These are phyloP conservation scores for Microcebus tavaratra DNA, from an alignment of 2,113 vertebrate genomes.

Conservation along the genomic window DNA sequence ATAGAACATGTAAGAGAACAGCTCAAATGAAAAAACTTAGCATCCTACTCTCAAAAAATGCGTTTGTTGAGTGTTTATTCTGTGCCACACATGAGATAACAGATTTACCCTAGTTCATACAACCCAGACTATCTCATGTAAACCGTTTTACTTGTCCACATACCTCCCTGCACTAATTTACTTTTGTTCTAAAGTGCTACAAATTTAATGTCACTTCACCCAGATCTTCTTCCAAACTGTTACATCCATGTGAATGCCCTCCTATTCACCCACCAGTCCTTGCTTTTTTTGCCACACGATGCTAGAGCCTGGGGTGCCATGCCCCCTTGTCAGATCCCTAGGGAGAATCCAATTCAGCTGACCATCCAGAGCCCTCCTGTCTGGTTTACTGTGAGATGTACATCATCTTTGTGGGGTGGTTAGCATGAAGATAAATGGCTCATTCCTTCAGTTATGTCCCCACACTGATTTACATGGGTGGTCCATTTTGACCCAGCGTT, in stretches of 20 bases:
- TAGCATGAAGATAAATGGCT: neutral
- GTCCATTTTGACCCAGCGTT: neutral
- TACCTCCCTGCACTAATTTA: neutral
- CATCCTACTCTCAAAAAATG: slow-evolving; percentile 13
- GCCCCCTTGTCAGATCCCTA: neutral
- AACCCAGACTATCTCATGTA: neutral
- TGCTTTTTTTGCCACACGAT: neutral
- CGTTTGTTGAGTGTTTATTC: slow-evolving; percentile 21
- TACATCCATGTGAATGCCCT: neutral
- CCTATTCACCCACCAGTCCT: neutral
- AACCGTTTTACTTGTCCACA: neutral
- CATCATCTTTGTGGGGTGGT: neutral
- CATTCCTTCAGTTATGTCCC: neutral
- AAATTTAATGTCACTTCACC: neutral
- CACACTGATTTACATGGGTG: neutral
- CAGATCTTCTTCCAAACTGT: neutral
- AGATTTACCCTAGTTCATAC: neutral
- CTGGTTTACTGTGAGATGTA: neutral
- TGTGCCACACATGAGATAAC: neutral
- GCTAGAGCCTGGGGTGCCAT: neutral
- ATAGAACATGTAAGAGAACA: neutral
- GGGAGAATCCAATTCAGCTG: neutral
- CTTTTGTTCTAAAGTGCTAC: slow-evolving; percentile 28
- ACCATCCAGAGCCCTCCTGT: neutral
- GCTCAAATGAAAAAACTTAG: slow-evolving; percentile 28